These are phyloP conservation scores for Fistularia tabacaria DNA, from an alignment of 2,797 vertebrate species.

Conservation along the genomic window DNA sequence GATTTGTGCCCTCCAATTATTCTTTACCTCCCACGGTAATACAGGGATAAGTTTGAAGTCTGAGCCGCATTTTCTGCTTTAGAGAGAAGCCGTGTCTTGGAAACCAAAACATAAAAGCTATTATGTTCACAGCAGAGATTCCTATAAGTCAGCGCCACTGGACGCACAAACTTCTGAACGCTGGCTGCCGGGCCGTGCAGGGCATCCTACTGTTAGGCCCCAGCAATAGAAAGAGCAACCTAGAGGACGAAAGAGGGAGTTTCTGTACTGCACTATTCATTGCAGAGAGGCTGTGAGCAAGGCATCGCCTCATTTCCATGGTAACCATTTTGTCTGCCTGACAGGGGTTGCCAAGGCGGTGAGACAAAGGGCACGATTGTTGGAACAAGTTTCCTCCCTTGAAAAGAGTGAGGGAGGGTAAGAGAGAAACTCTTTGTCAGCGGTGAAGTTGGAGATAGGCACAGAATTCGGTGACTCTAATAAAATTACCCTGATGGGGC, in stretches of 20 bases:
- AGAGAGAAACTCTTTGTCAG: constrained; percentile 66
- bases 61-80: constrained; percentile 55
- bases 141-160: constrained; percentile 55
- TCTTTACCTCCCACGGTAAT: constrained; percentile 25
- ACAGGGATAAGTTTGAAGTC: constrained; percentile 32
- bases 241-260: constrained; percentile 29
- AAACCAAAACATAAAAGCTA: constrained; percentile 53
- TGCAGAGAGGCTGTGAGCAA: constrained; percentile 68
- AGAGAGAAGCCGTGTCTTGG: constrained; percentile 45
- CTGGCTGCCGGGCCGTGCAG: constrained; percentile 33
- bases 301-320: constrained; percentile 74
- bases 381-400: constrained; percentile 72
- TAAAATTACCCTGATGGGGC: constrained; percentile 44
- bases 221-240: constrained; percentile 48
- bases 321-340: constrained; percentile 75
- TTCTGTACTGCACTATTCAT: constrained; percentile 55
- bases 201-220: constrained; percentile 55
- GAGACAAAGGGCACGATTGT: constrained; percentile 81
- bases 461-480: constrained; percentile 71
- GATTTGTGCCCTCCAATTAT: constrained; percentile 60
- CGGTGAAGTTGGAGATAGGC: constrained; percentile 67
- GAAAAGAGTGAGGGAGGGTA: constrained; percentile 67
- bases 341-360: constrained; percentile 72
- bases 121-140: constrained; percentile 59
- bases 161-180: constrained; percentile 55